Base-by-base conservation (phyloP, 2,888 invertebrate genomes). In the Oithona nana region DNA sequence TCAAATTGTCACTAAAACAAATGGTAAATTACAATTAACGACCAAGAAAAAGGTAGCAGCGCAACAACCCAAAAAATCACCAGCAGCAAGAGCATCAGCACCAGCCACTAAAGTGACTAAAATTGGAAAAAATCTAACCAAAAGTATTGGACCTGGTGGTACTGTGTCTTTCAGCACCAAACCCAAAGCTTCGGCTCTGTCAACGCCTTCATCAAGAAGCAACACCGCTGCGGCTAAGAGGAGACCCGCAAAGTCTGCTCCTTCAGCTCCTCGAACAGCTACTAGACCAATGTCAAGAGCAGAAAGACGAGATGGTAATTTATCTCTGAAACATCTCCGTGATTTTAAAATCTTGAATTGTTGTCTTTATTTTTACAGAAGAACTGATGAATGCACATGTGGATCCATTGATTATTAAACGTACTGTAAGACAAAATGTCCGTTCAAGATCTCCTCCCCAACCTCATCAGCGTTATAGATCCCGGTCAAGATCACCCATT, bases 361-460 rank as follows among this genome's bases (percentile, higher is more conserved):
- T n/a, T n/a, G n/a, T n/a, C n/a, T n/a, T n/a, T n/a, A n/a, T n/a
- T n/a, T n/a, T n/a, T n/a, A n/a, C 3, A 58, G 58, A 31, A 22
- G 58, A 58, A 48, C 24, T 58, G 1, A 58, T 58, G 39, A 58
- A 29, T 24, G 20, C 58, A 13, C 58, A 31, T 24, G 58, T 58
- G 2, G 58, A 31, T 58, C 58, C 58, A 8, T 31, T n/a, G n/a
- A 39, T 58, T 3, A 20, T 58, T 4, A 31, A 58, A 48, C 29
- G 58, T 39, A 58, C 58, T 22, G 28, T 58, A 2, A 1, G 48
- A 39, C 58, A 58, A 26, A 57, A 29, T 3, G 22, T 57, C 1
- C 26, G 26, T 22, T 16, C 8, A 8, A 16, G 11, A 8, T 16
- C 8, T 16, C 39, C 39, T 8, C n/a, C n/a, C n/a, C n/a, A n/a